Evolutionary conservation across 2,113 vertebrate genomes (phyloP).

Genomic region (Psittacula cyanocephala): DNA sequence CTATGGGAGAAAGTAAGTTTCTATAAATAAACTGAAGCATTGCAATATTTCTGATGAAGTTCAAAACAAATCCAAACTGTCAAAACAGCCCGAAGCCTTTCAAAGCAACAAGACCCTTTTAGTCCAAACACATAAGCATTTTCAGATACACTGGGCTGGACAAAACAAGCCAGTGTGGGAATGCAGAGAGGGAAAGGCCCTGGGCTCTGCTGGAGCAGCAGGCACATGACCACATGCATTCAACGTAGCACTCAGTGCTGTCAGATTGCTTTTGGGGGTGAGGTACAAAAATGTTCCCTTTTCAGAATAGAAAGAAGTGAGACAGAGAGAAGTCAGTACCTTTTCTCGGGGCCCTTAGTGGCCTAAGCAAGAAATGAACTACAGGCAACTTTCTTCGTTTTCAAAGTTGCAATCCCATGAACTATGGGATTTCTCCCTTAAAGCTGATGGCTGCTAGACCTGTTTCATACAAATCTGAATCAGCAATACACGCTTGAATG

Average conservation of each 20-base stretch:
- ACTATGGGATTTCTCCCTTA: neutral
- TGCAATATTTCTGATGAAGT: neutral
- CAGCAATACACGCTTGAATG: neutral
- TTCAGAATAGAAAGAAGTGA: neutral
- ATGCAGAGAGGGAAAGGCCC: neutral
- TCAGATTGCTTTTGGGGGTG: neutral
- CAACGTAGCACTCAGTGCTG: rapidly evolving
- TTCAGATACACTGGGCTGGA: neutral
- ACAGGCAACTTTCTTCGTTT: neutral
- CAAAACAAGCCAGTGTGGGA: neutral
- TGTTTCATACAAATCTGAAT: neutral
- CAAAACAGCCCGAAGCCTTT: conserved; percentile 23
- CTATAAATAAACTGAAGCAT: conserved; percentile 11
- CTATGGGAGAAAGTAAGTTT: neutral
- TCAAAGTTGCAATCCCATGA: neutral
- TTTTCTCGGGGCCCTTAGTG: neutral
- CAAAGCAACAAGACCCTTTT: neutral
- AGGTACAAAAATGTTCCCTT: neutral
- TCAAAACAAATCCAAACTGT: conserved; percentile 47
- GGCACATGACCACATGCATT: neutral
- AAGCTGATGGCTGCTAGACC: neutral
- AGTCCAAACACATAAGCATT: neutral
- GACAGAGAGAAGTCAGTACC: neutral
- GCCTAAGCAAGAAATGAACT: neutral
- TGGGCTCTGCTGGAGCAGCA: neutral